Percentiles rank a stretch among this genome's conserved stretches.
Evolutionary conservation across 2,797 vertebrate genomes (phyloP).

Genomic region (Amblyopsis hoosieri): DNA sequence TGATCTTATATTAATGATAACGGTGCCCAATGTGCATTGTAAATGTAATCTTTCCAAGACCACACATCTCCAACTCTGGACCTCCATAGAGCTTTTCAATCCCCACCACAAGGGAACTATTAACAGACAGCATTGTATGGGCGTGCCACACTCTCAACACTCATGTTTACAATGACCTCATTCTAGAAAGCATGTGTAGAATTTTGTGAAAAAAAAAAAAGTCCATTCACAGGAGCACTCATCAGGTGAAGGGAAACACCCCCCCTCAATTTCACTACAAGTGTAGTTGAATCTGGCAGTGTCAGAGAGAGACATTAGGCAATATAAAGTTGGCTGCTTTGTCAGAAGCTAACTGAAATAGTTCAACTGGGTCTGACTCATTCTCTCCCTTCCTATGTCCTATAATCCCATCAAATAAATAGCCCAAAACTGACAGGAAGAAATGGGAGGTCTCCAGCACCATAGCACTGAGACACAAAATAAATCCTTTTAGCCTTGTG

Average conservation of each 20-base stretch:
- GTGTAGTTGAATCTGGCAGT: constrained; percentile 11
- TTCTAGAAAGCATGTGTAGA: constrained; percentile 4
- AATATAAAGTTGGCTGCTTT: constrained; percentile 11
- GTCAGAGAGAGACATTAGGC: background rate
- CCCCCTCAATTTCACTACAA: constrained; percentile 2
- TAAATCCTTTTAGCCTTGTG: constrained; percentile 23
- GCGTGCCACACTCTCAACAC: constrained; percentile 11
- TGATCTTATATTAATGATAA: too few relatives aligned
- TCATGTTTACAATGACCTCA: constrained; percentile 6
- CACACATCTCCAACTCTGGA: constrained; percentile 18
- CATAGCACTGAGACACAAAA: constrained; percentile 36
- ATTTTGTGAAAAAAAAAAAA: background rate
- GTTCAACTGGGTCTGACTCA: constrained; percentile 30
- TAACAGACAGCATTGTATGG: background rate
- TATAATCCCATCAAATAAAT: constrained; percentile 10
- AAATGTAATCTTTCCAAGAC: constrained; percentile 4
- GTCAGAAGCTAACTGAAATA: constrained; percentile 20
- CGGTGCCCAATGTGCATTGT: background rate
- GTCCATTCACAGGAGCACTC: background rate
- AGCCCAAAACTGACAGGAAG: constrained; percentile 30
- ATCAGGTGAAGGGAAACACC: background rate
- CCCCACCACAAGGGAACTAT: background rate
- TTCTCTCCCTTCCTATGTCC: constrained; percentile 11
- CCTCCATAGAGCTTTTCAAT: constrained; percentile 10
- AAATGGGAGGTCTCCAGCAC: constrained; percentile 13